phyloP scores from a whole-genome alignment of 1,140 invertebrate species.

The Orchesella cincta region DNA sequence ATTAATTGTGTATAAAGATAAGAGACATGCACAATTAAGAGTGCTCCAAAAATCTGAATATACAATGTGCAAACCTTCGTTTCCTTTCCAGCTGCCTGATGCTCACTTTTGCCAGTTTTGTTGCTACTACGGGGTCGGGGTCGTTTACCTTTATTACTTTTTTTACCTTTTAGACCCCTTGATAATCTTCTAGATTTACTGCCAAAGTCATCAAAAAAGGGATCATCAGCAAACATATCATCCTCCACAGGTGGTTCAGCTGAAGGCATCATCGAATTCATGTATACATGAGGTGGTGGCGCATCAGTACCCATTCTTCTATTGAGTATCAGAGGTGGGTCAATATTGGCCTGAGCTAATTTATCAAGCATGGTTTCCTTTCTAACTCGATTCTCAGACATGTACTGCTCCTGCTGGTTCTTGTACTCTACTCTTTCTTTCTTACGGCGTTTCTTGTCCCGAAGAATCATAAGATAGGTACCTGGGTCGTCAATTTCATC shows the following conservation, averaged over 20 bases:
- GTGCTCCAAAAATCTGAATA: no score
- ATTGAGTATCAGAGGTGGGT: background rate
- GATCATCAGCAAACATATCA: conserved; percentile 17
- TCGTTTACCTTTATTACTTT: background rate
- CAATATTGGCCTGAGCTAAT: no score
- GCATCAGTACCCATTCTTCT: background rate
- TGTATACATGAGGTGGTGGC: background rate
- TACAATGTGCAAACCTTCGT: no score
- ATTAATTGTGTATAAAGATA: no score
- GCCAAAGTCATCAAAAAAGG: conserved; percentile 16
- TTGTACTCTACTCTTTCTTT: background rate
- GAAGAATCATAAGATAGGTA: background rate
- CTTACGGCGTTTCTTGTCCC: conserved; percentile 4
- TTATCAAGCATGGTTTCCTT: no score
- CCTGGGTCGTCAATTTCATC: conserved; percentile 6
- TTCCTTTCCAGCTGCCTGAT: no score
- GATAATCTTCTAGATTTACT: background rate
- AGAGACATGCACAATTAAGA: no score
- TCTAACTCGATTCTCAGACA: no score
- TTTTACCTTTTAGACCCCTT: background rate
- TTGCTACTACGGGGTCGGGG: background rate
- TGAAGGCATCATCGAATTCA: background rate
- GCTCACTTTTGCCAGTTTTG: background rate
- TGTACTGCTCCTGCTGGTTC: background rate
- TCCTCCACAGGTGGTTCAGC: background rate